phyloP scores from a whole-genome alignment of 2,113 vertebrate genomes.

The Poeciliopsis prolifica region DNA sequence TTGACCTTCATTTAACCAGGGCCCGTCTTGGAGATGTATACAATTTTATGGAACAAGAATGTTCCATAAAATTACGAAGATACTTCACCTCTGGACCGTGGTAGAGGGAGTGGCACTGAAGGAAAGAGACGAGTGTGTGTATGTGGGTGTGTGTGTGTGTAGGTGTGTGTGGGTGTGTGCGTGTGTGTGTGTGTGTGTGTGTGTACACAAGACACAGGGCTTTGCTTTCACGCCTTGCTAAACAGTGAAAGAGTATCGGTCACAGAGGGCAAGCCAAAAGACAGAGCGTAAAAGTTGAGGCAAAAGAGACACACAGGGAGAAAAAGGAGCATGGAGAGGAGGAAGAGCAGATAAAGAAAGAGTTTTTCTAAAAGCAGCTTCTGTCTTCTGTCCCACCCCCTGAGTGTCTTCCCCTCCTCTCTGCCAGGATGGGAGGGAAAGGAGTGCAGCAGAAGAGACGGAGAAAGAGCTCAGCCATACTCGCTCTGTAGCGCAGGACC shows the following conservation, averaged over 20 bases:
- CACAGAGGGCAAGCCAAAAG: conserved; percentile 44
- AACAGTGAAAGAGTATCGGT: conserved; percentile 61
- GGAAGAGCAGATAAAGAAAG: conserved; percentile 45
- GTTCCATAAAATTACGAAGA: conserved; percentile 13
- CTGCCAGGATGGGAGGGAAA: conserved; percentile 48
- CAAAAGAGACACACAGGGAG: conserved; percentile 22
- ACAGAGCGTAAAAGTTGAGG: conserved; percentile 53
- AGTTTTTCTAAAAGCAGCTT: conserved; percentile 66
- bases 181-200: conserved; percentile 30
- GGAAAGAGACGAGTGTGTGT: conserved; percentile 50
- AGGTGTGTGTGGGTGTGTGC: conserved; percentile 32
- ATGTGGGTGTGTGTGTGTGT: conserved; percentile 25
- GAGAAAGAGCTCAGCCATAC: conserved; percentile 57
- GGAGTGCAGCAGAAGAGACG: conserved; percentile 46
- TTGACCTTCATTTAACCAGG: neutral
- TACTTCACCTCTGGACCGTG: conserved; percentile 73
- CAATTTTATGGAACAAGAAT: neutral
- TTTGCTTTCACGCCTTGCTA: conserved; percentile 55
- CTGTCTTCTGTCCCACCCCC: conserved; percentile 72
- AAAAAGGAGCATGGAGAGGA: conserved; percentile 9
- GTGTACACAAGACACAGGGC: conserved; percentile 36
- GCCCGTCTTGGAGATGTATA: neutral
- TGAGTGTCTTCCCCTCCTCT: conserved; percentile 69
- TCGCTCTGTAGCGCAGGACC: conserved; percentile 66
- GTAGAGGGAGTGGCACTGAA: conserved; percentile 61